phyloP scores from a whole-genome alignment of 2,113 vertebrate genomes.

The Pygoscelis antarcticus region DNA sequence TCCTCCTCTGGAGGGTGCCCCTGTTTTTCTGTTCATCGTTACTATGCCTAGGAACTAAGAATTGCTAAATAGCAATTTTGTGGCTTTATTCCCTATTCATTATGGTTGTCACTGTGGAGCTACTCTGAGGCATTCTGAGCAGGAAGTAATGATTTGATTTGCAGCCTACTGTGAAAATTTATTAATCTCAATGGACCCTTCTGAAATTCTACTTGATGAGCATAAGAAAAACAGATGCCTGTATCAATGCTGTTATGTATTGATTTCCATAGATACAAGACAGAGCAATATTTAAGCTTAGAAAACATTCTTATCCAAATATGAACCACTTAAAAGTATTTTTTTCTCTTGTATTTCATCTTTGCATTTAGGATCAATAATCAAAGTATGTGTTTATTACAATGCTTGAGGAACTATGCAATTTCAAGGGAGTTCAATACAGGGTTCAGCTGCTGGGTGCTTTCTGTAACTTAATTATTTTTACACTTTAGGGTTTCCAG shows the following conservation, averaged over 20 bases:
- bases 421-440: not conserved
- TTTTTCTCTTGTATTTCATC: not conserved
- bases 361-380: not conserved
- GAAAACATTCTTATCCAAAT: not conserved
- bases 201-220: slow-evolving; percentile 21
- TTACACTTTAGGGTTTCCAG: not conserved
- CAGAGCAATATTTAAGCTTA: not conserved
- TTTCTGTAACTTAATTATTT: not conserved
- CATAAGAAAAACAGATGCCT: slow-evolving; percentile 5
- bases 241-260: not conserved
- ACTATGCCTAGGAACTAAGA: not conserved
- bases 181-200: slow-evolving; percentile 56
- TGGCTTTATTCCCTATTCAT: slow-evolving; percentile 45
- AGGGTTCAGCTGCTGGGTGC: not conserved
- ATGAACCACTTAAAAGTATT: not conserved
- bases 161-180: slow-evolving; percentile 53
- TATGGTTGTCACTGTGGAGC: slow-evolving; percentile 13
- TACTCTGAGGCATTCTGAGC: slow-evolving; percentile 41
- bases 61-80: slow-evolving; percentile 38
- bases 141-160: slow-evolving; percentile 66
- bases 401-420: not conserved
- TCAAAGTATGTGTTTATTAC: not conserved
- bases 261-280: not conserved
- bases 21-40: slow-evolving; percentile 38
- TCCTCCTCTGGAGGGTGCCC: slow-evolving; percentile 57